Conservation (phyloP, 92 coral and sea anemone species). For the Micromussa lordhowensis region DNA sequence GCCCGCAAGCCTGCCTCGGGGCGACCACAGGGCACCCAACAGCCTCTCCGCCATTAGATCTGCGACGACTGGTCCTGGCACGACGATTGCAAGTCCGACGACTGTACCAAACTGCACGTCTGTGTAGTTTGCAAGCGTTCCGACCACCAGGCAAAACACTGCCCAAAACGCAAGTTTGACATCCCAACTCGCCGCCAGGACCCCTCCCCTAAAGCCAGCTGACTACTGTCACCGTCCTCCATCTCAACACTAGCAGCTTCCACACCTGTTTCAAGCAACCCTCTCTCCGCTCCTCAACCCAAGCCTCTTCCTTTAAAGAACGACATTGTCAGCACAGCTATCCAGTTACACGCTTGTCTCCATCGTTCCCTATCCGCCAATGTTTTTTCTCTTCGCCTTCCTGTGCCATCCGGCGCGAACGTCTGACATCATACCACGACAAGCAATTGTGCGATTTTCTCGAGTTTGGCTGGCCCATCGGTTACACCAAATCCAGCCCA, state of each 20-base stretch:
- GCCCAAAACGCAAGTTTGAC: neutral
- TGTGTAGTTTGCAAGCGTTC: neutral
- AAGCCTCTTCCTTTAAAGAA: neutral
- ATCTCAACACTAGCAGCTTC: neutral
- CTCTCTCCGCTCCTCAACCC: no score
- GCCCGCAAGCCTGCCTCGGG: no score
- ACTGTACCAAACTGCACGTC: neutral
- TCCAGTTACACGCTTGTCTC: no score
- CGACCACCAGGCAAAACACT: neutral
- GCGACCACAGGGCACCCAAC: neutral
- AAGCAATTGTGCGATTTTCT: neutral
- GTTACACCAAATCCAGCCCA: neutral
- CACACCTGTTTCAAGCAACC: no score
- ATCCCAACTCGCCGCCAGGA: no score
- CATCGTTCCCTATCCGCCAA: neutral
- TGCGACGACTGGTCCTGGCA: neutral
- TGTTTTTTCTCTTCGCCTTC: neutral
- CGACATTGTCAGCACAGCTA: no score
- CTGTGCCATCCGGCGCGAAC: neutral
- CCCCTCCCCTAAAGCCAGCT: no score
- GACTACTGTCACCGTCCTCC: neutral
- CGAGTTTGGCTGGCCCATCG: neutral
- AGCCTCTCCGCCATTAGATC: neutral
- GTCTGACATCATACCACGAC: neutral
- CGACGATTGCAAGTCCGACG: neutral